Evolutionary conservation across 2,797 vertebrate species (phyloP).

Genomic region (Cercopithecus diana): DNA sequence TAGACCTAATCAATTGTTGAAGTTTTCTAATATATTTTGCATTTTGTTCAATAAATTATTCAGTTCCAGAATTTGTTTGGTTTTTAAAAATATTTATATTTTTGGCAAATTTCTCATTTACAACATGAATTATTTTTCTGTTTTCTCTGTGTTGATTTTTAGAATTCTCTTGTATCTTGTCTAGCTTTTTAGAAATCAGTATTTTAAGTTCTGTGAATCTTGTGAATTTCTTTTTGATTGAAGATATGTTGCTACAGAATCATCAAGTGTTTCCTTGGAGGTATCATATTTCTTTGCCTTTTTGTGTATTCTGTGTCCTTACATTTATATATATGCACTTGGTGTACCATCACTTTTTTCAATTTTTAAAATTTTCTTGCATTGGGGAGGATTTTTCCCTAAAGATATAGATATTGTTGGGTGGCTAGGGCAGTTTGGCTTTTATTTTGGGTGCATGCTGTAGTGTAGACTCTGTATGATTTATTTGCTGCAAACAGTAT

Average conservation of each 20-base stretch:
- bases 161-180: neutral
- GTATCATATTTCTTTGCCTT: neutral
- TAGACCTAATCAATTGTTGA: no score
- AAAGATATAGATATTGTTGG: neutral
- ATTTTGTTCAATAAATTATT: no score
- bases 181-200: neutral
- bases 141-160: neutral
- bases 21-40: no score
- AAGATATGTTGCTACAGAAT: neutral
- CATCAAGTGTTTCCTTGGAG: neutral
- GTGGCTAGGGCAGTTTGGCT: neutral
- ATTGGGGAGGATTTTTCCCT: neutral
- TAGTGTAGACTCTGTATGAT: neutral
- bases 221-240: neutral
- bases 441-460: neutral
- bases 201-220: neutral
- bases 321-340: neutral
- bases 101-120: neutral
- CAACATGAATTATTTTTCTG: neutral
- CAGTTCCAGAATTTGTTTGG: no score
- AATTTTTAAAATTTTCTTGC: neutral
- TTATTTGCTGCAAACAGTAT: neutral
- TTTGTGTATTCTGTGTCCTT: neutral
- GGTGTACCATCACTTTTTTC: neutral
- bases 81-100: no score